A percentile compares a stretch with the other conserved stretches of the same genome.
Evolutionary conservation across 2,113 vertebrate species (phyloP).

Genomic region (Channa argus): DNA sequence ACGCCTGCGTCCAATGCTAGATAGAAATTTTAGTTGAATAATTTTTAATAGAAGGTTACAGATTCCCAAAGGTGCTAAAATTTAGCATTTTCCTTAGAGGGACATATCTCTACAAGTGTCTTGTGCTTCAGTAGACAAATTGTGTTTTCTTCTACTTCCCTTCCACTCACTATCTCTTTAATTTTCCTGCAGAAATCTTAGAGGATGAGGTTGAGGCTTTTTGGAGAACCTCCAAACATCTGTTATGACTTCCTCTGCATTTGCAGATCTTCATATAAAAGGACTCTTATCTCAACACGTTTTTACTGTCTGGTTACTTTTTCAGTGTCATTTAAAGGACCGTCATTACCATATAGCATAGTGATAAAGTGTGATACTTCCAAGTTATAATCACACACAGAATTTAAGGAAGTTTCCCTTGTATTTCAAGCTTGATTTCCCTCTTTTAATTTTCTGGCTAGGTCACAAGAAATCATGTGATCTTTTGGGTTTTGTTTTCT

Average conservation of each 20-base stretch:
- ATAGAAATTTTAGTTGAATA: conserved; percentile 12
- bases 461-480: no score
- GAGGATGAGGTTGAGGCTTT: conserved; percentile 16
- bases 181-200: conserved; percentile 46
- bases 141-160: conserved; percentile 34
- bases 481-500: no score
- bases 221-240: conserved; percentile 37
- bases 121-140: conserved; percentile 32
- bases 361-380: background rate
- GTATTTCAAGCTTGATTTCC: no score
- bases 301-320: conserved; percentile 3
- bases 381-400: no score
- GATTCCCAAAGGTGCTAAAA: conserved; percentile 3
- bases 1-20: background rate
- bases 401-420: no score
- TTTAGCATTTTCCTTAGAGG: background rate
- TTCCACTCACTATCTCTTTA: conserved; percentile 23
- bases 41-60: conserved; percentile 8
- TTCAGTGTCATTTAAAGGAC: conserved; percentile 18
- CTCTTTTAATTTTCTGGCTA: no score
- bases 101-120: background rate
- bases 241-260: conserved; percentile 29
- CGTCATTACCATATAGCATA: background rate
- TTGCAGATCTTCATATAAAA: conserved; percentile 38
- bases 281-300: conserved; percentile 3